phyloP scores from a whole-genome alignment of 2,797 vertebrate genomes.

The Lacerta bilineata region DNA sequence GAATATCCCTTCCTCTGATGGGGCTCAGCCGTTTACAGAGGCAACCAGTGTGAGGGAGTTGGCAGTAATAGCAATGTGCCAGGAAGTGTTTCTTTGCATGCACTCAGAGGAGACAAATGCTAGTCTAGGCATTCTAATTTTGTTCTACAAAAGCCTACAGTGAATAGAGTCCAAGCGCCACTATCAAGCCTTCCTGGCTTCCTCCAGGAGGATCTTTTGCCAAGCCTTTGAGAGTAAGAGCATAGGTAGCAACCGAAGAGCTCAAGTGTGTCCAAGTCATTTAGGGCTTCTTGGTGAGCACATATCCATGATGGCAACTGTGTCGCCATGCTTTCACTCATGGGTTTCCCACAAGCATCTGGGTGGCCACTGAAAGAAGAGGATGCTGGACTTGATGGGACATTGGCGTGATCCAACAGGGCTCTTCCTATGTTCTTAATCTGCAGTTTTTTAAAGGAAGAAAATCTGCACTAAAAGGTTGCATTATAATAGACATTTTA shows the following conservation, averaged over 20 bases:
- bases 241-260: slow-evolving; percentile 15
- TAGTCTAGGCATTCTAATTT: not conserved
- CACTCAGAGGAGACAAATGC: not conserved
- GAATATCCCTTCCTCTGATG: slow-evolving; percentile 54
- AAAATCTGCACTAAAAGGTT: too few relatives aligned
- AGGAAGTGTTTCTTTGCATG: slow-evolving; percentile 31
- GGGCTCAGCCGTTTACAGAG: slow-evolving; percentile 52
- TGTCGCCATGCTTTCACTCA: not conserved
- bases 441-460: too few relatives aligned
- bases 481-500: too few relatives aligned
- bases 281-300: slow-evolving; percentile 6
- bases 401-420: too few relatives aligned
- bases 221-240: slow-evolving; percentile 1
- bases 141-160: not conserved
- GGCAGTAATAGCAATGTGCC: not conserved
- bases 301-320: not conserved
- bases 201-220: slow-evolving; percentile 26
- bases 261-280: slow-evolving; percentile 22
- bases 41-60: not conserved
- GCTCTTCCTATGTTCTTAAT: not conserved
- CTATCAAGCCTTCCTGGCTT: not conserved
- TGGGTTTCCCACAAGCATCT: too few relatives aligned
- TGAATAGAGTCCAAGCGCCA: not conserved
- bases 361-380: not conserved
- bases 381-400: not conserved